These are phyloP conservation scores for Pseudochaenichthys georgianus DNA, from an alignment of 2,797 vertebrate species.

Conservation along the genomic window DNA sequence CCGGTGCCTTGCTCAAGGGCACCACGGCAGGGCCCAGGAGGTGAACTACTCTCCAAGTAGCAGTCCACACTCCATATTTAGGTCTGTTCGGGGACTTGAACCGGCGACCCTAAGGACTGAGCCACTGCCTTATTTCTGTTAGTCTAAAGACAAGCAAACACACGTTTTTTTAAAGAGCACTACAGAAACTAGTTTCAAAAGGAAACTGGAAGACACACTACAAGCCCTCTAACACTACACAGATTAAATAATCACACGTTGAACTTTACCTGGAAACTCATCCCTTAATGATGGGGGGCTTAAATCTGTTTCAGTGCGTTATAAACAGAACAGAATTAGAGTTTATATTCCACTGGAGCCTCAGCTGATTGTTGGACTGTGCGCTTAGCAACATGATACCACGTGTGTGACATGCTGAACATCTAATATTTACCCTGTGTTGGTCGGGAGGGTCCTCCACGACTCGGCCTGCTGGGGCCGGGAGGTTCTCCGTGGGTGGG, in stretches of 20 bases:
- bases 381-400: neutral
- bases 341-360: slow-evolving; percentile 44
- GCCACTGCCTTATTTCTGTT: neutral
- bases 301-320: slow-evolving; percentile 69
- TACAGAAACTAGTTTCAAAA: slow-evolving; percentile 25
- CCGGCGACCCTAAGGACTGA: no score
- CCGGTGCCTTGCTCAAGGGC: no score
- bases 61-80: no score
- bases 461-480: slow-evolving; percentile 87
- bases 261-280: slow-evolving; percentile 75
- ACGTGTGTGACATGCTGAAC: neutral
- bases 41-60: no score
- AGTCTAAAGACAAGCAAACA: slow-evolving; percentile 5
- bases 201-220: slow-evolving; percentile 26
- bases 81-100: no score
- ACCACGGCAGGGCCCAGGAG: no score
- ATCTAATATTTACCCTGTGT: slow-evolving; percentile 76
- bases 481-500: slow-evolving; percentile 91
- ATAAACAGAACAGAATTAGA: slow-evolving; percentile 65
- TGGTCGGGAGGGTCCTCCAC: slow-evolving; percentile 86
- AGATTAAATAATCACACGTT: slow-evolving; percentile 13
- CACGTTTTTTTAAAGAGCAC: neutral
- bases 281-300: slow-evolving; percentile 71
- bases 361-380: neutral
- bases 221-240: slow-evolving; percentile 31